A percentile compares a stretch with the other conserved stretches of the same genome.
These are phyloP conservation scores for Drosophila histrio DNA, from an alignment of 2,888 invertebrate genomes.

Conservation along the genomic window DNA sequence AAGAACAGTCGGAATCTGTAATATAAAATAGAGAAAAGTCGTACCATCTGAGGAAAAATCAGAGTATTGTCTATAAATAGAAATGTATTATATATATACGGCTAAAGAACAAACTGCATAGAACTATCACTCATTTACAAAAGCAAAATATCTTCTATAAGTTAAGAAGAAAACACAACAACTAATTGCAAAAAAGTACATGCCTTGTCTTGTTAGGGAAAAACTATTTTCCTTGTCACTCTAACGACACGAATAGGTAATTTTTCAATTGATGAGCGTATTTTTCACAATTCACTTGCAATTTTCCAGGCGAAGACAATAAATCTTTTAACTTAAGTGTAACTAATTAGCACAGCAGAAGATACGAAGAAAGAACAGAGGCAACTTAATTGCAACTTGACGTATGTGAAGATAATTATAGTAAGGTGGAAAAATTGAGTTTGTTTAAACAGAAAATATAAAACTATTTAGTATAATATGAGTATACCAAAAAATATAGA, in stretches of 20 bases:
- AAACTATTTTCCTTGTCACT: not conserved
- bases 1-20: too few species aligned
- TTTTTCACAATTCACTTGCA: conserved; percentile 14
- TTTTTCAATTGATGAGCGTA: conserved; percentile 48
- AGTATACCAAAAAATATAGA: not conserved
- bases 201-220: conserved; percentile 2
- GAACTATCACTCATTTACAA: too few species aligned
- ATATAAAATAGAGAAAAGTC: too few species aligned
- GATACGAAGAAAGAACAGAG: not conserved
- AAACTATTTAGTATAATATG: not conserved
- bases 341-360: conserved; percentile 33
- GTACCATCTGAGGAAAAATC: too few species aligned
- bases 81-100: too few species aligned
- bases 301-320: conserved; percentile 7
- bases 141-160: not conserved
- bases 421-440: too few species aligned
- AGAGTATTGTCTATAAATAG: too few species aligned
- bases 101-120: too few species aligned
- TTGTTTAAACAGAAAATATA: too few species aligned
- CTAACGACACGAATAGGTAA: conserved; percentile 23
- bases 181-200: not conserved
- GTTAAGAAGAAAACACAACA: not conserved
- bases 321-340: conserved; percentile 45
- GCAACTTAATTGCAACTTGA: conserved; percentile 35
- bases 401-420: conserved; percentile 1